phyloP scores from a whole-genome alignment of 2,113 vertebrate genomes.

The Chaetorhynchus papuensis region DNA sequence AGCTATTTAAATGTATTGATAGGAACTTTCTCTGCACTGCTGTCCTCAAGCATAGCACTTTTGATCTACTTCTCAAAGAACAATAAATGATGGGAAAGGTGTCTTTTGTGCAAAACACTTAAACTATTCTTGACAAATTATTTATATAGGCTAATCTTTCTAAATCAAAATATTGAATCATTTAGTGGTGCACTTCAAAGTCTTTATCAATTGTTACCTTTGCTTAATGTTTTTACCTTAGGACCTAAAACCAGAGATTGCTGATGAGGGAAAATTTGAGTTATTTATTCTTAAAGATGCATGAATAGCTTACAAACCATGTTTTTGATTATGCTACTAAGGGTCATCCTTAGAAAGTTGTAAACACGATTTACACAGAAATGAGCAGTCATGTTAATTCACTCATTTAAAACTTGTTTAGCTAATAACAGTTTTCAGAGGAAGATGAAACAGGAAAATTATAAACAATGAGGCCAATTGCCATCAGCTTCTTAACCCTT shows the following conservation, averaged over 20 bases:
- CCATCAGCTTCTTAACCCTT: background rate
- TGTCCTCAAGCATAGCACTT: background rate
- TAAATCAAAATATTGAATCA: slow-evolving; percentile 1
- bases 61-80: background rate
- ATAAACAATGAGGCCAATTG: background rate
- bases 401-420: background rate
- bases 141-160: slow-evolving; percentile 13
- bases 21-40: background rate
- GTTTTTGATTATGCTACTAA: slow-evolving; percentile 21
- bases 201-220: background rate
- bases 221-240: background rate
- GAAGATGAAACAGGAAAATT: background rate
- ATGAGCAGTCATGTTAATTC: background rate
- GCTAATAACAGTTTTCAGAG: background rate
- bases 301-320: slow-evolving; percentile 9
- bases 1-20: background rate
- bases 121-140: background rate
- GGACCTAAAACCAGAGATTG: background rate
- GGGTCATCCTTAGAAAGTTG: background rate
- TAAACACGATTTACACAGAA: background rate
- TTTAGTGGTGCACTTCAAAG: background rate
- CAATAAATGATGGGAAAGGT: background rate
- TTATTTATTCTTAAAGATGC: background rate
- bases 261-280: background rate
- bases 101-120: background rate